Evolutionary conservation across 2,797 vertebrate species (phyloP), one percentile per base, ranked within the genome.

Genomic region (Corythornis leucogaster): DNA sequence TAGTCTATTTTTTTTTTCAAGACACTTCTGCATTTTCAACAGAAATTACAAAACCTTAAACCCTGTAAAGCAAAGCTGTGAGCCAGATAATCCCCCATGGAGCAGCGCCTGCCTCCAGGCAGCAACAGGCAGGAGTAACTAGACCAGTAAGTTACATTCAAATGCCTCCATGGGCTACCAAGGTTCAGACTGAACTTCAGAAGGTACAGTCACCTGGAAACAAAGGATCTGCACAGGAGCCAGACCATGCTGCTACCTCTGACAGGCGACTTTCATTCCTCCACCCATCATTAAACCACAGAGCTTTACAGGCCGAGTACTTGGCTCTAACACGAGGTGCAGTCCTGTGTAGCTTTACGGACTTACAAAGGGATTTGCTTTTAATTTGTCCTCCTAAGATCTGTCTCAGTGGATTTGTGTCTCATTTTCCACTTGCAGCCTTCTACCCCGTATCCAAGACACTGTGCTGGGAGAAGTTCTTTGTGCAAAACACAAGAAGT

Each of bases 11-110:
- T 59, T 68, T 67, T 38, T 63, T 43, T 30, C 20, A 67, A 90
- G 38, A 42, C 48, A 87, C 87, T 95, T 93, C 91, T 83, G 79
- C 73, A 83, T 94, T 94, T 89, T 90, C 28, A 8, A 45, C 70
- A 80, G 69, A 91, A 93, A 62, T n/a, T 2, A 77, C 51, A 33
- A 45, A 46, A 22, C 9, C 35, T 68, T 28, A 35, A 91, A 31
- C 57, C 69, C 42, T 62, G 68, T 18, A 79, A 80, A 81, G 92
- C 55, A 70, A 57, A 2, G 42, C 15, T 10, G 24, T 5, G 83
- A 91, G 75, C 16, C 83, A 90, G 57, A 22, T 43, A 55, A 94
- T 31, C 70, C 83, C 30, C 85, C 15, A 18, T 12, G 0, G 71
- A 87, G 86, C 64, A 61, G 53, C 21, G 74, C 78, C 63, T 21